These are phyloP conservation scores for Maniola jurtina DNA, from an alignment of 1,140 invertebrate genomes.

Conservation along the genomic window DNA sequence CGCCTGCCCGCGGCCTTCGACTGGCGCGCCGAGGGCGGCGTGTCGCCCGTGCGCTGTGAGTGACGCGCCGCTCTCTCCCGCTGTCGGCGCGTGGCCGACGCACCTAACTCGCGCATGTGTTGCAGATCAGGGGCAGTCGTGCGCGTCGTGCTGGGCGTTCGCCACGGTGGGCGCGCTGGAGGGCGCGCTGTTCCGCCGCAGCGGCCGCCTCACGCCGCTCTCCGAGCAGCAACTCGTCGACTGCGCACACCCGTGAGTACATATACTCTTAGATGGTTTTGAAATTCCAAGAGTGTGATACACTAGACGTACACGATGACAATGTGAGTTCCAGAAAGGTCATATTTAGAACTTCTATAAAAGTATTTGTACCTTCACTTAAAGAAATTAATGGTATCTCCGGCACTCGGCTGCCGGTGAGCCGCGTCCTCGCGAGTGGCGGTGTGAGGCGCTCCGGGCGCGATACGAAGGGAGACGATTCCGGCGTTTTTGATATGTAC, in stretches of 20 bases:
- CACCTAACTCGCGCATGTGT: not conserved
- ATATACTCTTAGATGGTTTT: not conserved
- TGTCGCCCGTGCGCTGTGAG: slow-evolving; percentile 9
- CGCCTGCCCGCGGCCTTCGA: slow-evolving; percentile 37
- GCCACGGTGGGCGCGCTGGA: slow-evolving; percentile 84
- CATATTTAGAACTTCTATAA: no score
- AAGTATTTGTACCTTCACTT: no score
- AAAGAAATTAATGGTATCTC: no score
- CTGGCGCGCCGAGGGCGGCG: slow-evolving; percentile 46
- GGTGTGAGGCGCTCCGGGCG: no score
- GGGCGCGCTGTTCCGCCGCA: slow-evolving; percentile 78
- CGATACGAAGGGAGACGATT: no score
- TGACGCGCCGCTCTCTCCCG: not conserved
- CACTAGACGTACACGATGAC: no score
- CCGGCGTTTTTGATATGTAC: no score
- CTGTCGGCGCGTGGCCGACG: not conserved
- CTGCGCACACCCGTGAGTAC: slow-evolving; percentile 46
- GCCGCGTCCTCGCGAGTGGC: no score
- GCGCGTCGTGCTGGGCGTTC: slow-evolving; percentile 79
- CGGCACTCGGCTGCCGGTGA: no score
- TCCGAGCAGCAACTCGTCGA: slow-evolving; percentile 53
- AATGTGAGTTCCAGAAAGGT: no score
- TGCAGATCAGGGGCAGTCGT: slow-evolving; percentile 46
- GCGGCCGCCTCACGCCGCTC: slow-evolving; percentile 42
- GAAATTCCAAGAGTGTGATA: no score